Evolutionary conservation across 2,113 vertebrate genomes (phyloP).

Genomic region (Crocuta crocuta): DNA sequence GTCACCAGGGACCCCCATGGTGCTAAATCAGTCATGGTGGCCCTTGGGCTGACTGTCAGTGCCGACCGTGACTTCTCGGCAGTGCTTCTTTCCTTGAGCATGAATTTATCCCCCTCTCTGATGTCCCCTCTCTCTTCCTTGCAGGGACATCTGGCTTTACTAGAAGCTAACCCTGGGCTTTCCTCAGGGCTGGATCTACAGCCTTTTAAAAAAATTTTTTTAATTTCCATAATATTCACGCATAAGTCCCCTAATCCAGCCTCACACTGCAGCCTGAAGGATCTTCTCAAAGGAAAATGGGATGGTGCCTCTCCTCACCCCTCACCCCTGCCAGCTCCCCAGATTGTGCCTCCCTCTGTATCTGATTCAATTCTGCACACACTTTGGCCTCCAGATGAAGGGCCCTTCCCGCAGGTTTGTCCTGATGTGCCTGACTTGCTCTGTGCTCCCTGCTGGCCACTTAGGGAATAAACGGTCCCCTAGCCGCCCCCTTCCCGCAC

Average conservation of each 20-base stretch:
- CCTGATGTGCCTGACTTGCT: neutral
- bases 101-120: no score
- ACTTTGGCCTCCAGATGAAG: neutral
- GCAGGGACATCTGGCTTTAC: neutral
- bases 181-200: neutral
- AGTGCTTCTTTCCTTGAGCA: neutral
- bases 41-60: neutral
- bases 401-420: neutral
- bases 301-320: neutral
- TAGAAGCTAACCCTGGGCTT: neutral
- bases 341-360: neutral
- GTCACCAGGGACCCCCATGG: neutral
- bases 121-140: neutral
- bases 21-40: neutral
- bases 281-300: neutral
- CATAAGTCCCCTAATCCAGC: no score
- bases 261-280: neutral
- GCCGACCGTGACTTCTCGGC: fast-evolving
- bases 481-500: no score
- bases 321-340: neutral
- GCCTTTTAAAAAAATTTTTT: no score
- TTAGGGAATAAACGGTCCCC: neutral
- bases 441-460: neutral
- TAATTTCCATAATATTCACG: neutral
- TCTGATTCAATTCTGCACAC: neutral